Conservation (phyloP, 2,888 invertebrate genomes). For the Apamea epomidion region DNA sequence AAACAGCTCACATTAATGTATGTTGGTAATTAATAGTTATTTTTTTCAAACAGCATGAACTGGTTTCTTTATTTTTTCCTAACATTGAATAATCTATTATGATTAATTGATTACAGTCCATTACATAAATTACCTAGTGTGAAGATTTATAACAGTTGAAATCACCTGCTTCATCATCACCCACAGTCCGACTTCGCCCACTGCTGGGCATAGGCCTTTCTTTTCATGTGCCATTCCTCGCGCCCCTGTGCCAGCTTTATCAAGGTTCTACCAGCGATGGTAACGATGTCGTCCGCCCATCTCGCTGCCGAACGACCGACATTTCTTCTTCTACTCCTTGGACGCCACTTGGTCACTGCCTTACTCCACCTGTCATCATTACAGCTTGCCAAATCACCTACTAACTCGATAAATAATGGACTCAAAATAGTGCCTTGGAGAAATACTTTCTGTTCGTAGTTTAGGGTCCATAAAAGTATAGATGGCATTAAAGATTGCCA, state of each 20-base stretch:
- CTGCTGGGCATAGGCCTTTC: too few relatives aligned
- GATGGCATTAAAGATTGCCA: background rate
- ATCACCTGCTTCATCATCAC: background rate
- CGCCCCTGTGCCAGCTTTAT: too few relatives aligned
- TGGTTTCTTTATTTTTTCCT: slow-evolving; percentile 18
- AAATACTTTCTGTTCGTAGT: slow-evolving; percentile 9
- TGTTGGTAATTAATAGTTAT: background rate
- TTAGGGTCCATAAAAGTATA: background rate
- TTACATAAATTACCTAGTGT: slow-evolving; percentile 22
- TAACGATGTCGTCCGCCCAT: too few relatives aligned
- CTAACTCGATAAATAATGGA: background rate
- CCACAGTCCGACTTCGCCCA: too few relatives aligned
- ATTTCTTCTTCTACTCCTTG: too few relatives aligned
- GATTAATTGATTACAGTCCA: slow-evolving; percentile 11
- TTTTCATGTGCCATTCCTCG: too few relatives aligned
- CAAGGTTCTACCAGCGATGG: too few relatives aligned
- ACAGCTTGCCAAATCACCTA: too few relatives aligned
- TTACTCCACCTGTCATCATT: too few relatives aligned
- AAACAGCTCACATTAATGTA: background rate
- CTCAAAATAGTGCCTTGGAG: slow-evolving; percentile 12
- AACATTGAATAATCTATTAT: slow-evolving; percentile 9
- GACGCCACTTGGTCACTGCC: too few relatives aligned
- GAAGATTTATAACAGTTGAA: slow-evolving; percentile 31
- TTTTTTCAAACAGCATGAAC: background rate
- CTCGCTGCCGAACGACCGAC: too few relatives aligned